A percentile compares a stretch with the other conserved stretches of the same genome.
These are phyloP conservation scores for Leistus spinibarbis DNA, from an alignment of 2,888 invertebrate genomes.

Conservation along the genomic window DNA sequence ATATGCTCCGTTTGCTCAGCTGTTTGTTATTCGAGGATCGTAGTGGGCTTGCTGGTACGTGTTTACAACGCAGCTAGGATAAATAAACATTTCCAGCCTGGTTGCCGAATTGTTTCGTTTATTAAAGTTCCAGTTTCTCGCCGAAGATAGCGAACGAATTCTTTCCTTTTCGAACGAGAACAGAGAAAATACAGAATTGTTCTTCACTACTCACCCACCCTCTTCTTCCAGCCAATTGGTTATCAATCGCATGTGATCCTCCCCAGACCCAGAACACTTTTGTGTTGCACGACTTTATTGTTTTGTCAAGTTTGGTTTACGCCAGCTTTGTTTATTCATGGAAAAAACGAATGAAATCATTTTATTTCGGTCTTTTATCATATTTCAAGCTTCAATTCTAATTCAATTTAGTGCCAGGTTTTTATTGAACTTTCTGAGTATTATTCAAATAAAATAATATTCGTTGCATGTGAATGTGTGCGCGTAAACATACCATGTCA, in stretches of 20 bases:
- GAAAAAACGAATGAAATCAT: background rate
- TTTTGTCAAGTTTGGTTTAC: too few relatives aligned
- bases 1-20: slow-evolving; percentile 18
- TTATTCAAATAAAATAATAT: background rate
- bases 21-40: slow-evolving; percentile 29
- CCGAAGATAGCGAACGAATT: slow-evolving; percentile 8
- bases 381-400: background rate
- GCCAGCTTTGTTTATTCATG: too few relatives aligned
- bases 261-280: background rate
- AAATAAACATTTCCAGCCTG: slow-evolving; percentile 32
- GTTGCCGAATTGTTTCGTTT: slow-evolving; percentile 33
- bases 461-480: too few relatives aligned
- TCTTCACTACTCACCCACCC: background rate
- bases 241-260: background rate
- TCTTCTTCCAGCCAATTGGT: background rate
- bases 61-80: slow-evolving; percentile 30
- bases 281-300: background rate
- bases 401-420: background rate
- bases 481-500: background rate
- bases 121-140: slow-evolving; percentile 31
- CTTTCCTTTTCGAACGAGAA: slow-evolving; percentile 4
- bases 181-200: background rate
- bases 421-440: background rate
- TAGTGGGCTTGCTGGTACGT: slow-evolving; percentile 12
- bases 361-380: background rate